These are phyloP conservation scores for Meloidogyne floridensis DNA, from an alignment of 1,140 invertebrate species.

Conservation along the genomic window DNA sequence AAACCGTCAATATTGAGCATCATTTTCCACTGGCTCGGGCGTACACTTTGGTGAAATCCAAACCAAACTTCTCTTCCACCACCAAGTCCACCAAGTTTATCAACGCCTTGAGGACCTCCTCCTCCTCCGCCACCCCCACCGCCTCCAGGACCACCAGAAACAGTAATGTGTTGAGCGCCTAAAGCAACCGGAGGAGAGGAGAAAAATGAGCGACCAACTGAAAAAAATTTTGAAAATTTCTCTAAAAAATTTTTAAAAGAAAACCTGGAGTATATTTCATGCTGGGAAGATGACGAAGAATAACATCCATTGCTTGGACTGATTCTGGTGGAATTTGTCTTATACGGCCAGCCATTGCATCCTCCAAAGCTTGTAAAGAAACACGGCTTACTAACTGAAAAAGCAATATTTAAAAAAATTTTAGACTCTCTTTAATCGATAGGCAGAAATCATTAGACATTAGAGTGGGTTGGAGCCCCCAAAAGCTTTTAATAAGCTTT, in stretches of 20 bases:
- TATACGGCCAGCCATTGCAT: slow-evolving; percentile 91
- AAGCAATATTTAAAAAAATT: too few species aligned
- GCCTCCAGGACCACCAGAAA: neutral
- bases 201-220: slow-evolving; percentile 95
- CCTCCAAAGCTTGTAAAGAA: slow-evolving; percentile 90
- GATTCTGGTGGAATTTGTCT: slow-evolving; percentile 97
- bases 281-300: slow-evolving; percentile 97
- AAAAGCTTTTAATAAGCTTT: too few species aligned
- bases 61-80: slow-evolving; percentile 99
- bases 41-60: slow-evolving; percentile 98
- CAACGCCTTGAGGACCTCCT: neutral
- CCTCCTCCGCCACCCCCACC: slow-evolving; percentile 5
- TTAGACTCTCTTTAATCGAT: too few species aligned
- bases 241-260: slow-evolving; percentile 32
- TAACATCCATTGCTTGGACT: slow-evolving; percentile 93
- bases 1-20: slow-evolving; percentile 99
- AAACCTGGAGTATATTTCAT: slow-evolving; percentile 67
- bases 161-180: slow-evolving; percentile 32
- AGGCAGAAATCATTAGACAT: too few species aligned
- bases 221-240: neutral
- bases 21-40: slow-evolving; percentile 99
- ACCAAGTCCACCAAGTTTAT: slow-evolving; percentile 72
- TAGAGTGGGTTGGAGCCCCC: too few species aligned
- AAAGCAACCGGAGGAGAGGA: slow-evolving; percentile 76
- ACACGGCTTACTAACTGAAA: slow-evolving; percentile 69